Conservation (phyloP, 2,888 invertebrate genomes). For the Heteromyza rotundicornis region DNA sequence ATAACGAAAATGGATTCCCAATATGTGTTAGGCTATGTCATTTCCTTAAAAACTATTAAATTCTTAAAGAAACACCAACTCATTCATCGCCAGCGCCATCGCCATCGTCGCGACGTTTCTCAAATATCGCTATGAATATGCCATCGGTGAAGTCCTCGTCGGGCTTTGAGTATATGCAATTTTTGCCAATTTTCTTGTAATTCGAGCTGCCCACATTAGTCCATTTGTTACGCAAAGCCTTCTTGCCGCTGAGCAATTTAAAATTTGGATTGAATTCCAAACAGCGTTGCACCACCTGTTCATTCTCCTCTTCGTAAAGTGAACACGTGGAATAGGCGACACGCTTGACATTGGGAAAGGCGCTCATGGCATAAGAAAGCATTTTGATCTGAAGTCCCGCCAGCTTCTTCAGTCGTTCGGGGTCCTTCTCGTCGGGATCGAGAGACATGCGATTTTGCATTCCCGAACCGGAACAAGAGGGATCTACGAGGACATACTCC, state of each 20-base stretch:
- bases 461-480: constrained; percentile 95
- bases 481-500: constrained; percentile 93
- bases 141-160: constrained; percentile 86
- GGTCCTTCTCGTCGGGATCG: constrained; percentile 65
- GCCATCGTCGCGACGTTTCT: constrained; percentile 60
- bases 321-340: constrained; percentile 98
- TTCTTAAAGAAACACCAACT: too few species aligned
- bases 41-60: too few species aligned
- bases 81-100: constrained; percentile 17
- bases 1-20: too few species aligned
- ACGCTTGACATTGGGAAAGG: constrained; percentile 81
- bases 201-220: constrained; percentile 71
- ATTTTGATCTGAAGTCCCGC: constrained; percentile 84
- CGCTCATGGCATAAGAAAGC: constrained; percentile 81
- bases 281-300: constrained; percentile 71
- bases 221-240: constrained; percentile 72
- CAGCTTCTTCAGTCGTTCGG: constrained; percentile 69
- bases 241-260: constrained; percentile 69
- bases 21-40: too few species aligned
- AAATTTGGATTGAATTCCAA: constrained; percentile 64
- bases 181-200: constrained; percentile 71
- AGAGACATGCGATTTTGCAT: constrained; percentile 66
- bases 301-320: constrained; percentile 87
- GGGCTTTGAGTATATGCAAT: constrained; percentile 80
- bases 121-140: constrained; percentile 93